Conservation (phyloP, 1,140 invertebrate species). For the Archegozetes longisetosus region DNA sequence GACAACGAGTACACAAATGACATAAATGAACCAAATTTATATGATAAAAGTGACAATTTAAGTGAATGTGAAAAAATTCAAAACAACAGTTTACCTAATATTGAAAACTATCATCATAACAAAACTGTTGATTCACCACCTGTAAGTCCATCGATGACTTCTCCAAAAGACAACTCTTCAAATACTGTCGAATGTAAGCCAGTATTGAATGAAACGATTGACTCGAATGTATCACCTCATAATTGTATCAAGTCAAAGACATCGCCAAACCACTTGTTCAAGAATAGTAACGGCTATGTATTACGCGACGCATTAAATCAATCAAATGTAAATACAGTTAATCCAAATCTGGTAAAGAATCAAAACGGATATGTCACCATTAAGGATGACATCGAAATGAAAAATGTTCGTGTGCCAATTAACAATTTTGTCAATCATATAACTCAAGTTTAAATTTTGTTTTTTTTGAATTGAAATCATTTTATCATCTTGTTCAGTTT, state of each 20-base stretch:
- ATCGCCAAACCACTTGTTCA: background rate
- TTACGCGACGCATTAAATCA: background rate
- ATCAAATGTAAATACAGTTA: background rate
- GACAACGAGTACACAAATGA: background rate
- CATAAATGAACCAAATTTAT: background rate
- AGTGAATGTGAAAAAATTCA: background rate
- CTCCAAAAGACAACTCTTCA: background rate
- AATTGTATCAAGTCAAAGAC: background rate
- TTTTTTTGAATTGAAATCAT: background rate
- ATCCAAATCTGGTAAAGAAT: background rate
- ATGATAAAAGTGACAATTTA: background rate
- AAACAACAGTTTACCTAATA: background rate
- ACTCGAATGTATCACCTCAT: background rate
- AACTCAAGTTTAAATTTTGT: background rate
- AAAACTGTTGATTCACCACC: background rate
- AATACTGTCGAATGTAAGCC: background rate
- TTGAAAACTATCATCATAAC: background rate
- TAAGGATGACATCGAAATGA: background rate
- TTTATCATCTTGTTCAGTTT: no score
- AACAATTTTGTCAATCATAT: background rate
- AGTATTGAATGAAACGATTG: background rate
- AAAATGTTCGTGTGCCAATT: background rate
- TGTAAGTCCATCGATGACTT: background rate
- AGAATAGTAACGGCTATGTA: background rate
- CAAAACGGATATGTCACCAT: background rate